Evolutionary conservation across 2,888 invertebrate species (phyloP), one percentile per base, ranked within the genome.

Genomic region (Trypoxylon attenuatum): DNA sequence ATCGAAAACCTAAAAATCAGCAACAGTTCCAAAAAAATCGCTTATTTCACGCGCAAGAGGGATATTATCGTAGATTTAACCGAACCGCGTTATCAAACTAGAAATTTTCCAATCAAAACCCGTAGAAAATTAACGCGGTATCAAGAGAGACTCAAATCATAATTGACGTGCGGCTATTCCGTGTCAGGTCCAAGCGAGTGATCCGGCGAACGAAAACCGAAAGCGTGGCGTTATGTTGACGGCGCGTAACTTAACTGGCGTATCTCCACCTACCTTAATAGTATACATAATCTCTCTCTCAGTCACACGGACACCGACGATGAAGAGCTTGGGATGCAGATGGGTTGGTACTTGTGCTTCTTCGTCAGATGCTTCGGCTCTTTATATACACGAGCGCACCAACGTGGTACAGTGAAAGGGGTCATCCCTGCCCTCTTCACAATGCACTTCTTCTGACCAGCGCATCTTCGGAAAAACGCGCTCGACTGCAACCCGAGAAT

Each of bases 341-440:
- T 84, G 79, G 80, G 82, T 82, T 82, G 84, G 77, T 84, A 85
- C 85, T 85, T 83, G 82, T 84, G 84, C 78, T 80, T 85, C 83
- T 81, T 84, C 83, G 79, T 82, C 78, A 80, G 83, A 84, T 81
- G 83, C 81, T 77, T 77, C 82, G 83, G 82, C 84, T 85, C 85
- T 83, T 85, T 85, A 85, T 85, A 85, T 85, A 85, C 84, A 79
- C 83, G 81, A 76, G 76, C 79, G 78, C 75, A 80, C 77, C 80
- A 84, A 83, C 84, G 80, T 83, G 81, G 80, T 84, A 78, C 82
- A 84, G 87, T 87, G 87, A 87, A 87, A 87, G 87, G 87, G 87
- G 87, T 87, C 87, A 87, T 87, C 87, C 87, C 87, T 87, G 87
- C 87, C 85, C 80, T 83, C 82, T 82, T 83, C 83, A 84, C 82